Base-by-base conservation (phyloP, 2,113 vertebrate genomes). In the Trichomycterus rosablanca region DNA sequence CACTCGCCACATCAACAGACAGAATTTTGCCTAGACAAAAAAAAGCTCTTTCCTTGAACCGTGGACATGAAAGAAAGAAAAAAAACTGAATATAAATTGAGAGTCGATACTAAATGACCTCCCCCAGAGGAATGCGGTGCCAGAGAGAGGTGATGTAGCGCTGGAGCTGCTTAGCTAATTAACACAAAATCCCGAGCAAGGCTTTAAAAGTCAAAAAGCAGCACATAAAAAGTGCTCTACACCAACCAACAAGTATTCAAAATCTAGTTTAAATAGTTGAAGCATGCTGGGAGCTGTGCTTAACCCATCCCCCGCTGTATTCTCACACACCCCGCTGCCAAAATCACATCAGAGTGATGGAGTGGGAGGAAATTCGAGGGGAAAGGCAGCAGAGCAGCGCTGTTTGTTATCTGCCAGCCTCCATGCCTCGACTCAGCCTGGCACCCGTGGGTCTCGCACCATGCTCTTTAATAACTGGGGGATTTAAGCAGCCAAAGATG, bases 361-460 rank as follows among this genome's bases (percentile, higher is more conserved):
- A 70, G 54, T 59, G 40, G 42, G 66, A 46, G 40, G 45, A 19
- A 54, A 14, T 34, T 14, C 11, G 18, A 67, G 68, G 70, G 44
- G 67, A 64, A 68, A 69, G 63, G 60, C 63, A 66, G 60, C 5
- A 63, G 68, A 55, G 59, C 65, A 53, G 50, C 22, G 62, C 70
- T 58, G 64, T 60, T 76, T 69, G 71, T 76, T 74, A 76, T 74
- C 59, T 65, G 15, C 49, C 34, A 35, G 56, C 62, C 65, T 63
- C 53, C 71, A 60, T 73, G 65, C 67, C 57, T 69, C 74, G 59
- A 57, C 64, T 22, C n/a, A 9, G 32, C 1, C 10, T 44, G 61
- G 60, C 72, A 32, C 52, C 62, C 4, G 9, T 45, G 15, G 54
- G 58, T 55, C 34, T 42, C 26, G 7, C 49, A 35, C 50, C 37